A percentile compares a stretch with the other conserved stretches of the same genome.
These are phyloP conservation scores for Gymnorhina tibicen DNA, from an alignment of 2,113 vertebrate genomes.

Conservation along the genomic window DNA sequence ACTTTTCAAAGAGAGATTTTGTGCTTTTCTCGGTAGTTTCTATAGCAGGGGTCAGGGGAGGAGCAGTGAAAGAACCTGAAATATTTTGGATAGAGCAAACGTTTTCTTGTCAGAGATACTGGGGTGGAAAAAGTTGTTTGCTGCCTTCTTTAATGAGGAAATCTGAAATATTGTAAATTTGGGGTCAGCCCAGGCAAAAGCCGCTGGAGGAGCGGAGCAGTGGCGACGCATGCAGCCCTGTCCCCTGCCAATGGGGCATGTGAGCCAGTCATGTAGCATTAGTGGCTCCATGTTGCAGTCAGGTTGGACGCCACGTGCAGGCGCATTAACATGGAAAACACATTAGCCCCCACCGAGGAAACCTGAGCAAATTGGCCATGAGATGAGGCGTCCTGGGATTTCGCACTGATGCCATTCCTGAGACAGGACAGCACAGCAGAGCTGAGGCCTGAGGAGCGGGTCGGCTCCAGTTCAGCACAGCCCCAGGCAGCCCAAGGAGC, in stretches of 20 bases:
- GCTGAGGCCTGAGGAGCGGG: not conserved
- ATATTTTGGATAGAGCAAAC: not conserved
- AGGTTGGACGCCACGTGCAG: not conserved
- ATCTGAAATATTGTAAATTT: not conserved
- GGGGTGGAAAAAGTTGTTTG: accelerated
- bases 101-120: not conserved
- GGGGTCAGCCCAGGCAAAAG: not conserved
- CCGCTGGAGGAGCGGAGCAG: accelerated
- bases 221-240: accelerated
- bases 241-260: not conserved
- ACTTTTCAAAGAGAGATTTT: not conserved
- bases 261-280: not conserved
- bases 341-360: slow-evolving; percentile 22
- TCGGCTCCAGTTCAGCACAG: accelerated
- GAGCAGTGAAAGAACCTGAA: not conserved
- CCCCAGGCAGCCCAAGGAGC: accelerated
- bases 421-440: accelerated
- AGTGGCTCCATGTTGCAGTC: not conserved
- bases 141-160: not conserved
- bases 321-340: slow-evolving; percentile 28
- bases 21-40: not conserved
- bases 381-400: not conserved
- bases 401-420: not conserved
- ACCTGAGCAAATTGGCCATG: not conserved
- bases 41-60: not conserved